These are phyloP conservation scores for Botrylloides violaceus DNA, from an alignment of 23 tunicate species.

Conservation along the genomic window DNA sequence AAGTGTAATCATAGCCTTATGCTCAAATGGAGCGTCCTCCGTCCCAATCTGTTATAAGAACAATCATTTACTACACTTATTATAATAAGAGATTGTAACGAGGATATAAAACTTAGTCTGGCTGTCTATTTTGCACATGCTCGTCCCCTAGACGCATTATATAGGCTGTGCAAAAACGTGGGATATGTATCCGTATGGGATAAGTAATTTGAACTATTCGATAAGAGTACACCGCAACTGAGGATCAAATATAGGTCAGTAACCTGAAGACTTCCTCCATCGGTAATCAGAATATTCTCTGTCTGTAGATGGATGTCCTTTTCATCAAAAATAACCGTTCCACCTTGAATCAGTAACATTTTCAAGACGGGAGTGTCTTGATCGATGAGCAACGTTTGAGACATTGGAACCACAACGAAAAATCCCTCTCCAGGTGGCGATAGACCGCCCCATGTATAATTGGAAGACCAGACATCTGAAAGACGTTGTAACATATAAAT, in stretches of 20 bases:
- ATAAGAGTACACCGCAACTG: too few relatives aligned
- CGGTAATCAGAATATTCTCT: slow-evolving; percentile 72
- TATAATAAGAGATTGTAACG: too few relatives aligned
- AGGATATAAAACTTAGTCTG: too few relatives aligned
- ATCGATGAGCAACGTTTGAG: slow-evolving; percentile 80
- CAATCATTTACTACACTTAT: too few relatives aligned
- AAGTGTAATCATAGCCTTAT: slow-evolving; percentile 35
- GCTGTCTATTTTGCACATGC: too few relatives aligned
- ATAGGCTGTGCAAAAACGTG: too few relatives aligned
- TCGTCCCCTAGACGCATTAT: too few relatives aligned
- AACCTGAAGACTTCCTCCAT: slow-evolving; percentile 85
- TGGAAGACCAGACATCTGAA: slow-evolving; percentile 47
- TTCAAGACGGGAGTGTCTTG: slow-evolving; percentile 72
- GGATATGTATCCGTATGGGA: too few relatives aligned
- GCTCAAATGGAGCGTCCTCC: slow-evolving; percentile 21
- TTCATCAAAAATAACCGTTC: slow-evolving; percentile 68
- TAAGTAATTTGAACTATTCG: too few relatives aligned
- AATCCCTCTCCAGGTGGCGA: slow-evolving; percentile 32
- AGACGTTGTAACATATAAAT: too few relatives aligned
- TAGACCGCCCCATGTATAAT: slow-evolving; percentile 43
- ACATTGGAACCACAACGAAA: slow-evolving; percentile 44
- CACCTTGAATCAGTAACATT: slow-evolving; percentile 88
- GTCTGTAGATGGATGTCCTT: slow-evolving; percentile 46
- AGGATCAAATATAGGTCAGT: too few relatives aligned
- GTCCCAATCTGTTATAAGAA: slow-evolving; percentile 29